phyloP scores from a whole-genome alignment of 2,888 invertebrate species.

The Caenorhabditis doughertyi region DNA sequence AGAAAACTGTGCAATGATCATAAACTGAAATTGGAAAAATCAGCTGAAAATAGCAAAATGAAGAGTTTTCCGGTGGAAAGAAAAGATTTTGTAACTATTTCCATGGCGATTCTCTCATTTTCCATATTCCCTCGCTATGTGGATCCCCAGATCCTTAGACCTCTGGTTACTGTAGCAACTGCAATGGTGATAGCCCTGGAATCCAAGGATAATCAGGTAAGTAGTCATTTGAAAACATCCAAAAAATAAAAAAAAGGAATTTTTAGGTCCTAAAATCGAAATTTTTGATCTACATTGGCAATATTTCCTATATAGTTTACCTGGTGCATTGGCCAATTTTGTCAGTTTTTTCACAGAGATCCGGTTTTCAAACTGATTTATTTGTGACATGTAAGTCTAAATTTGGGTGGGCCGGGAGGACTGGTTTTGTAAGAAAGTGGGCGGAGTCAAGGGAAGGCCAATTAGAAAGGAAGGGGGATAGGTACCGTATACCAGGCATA shows the following conservation, averaged over 20 bases:
- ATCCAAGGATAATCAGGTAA: constrained; percentile 12
- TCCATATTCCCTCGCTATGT: constrained; percentile 6
- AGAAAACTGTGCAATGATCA: background rate
- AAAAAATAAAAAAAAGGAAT: too few species aligned
- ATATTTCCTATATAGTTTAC: constrained; percentile 66
- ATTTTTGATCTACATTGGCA: constrained; percentile 55
- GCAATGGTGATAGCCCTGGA: background rate
- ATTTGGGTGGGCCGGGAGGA: background rate
- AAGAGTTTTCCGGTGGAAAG: background rate
- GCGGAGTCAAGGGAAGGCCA: too few species aligned
- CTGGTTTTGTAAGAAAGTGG: too few species aligned
- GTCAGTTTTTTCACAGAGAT: constrained; percentile 41
- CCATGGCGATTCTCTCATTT: background rate
- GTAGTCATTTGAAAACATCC: background rate
- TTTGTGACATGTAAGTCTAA: constrained; percentile 8
- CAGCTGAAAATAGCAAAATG: background rate
- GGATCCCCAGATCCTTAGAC: background rate
- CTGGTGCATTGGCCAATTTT: constrained; percentile 66
- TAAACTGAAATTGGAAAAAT: background rate
- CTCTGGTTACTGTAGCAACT: constrained; percentile 18
- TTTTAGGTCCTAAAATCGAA: constrained; percentile 19
- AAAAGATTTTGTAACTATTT: constrained; percentile 9
- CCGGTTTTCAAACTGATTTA: constrained; percentile 28
- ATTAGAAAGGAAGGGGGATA: too few species aligned
- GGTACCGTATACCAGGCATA: too few species aligned